Evolutionary conservation across 2,113 vertebrate species (phyloP).

Genomic region (Anoura caudifer): DNA sequence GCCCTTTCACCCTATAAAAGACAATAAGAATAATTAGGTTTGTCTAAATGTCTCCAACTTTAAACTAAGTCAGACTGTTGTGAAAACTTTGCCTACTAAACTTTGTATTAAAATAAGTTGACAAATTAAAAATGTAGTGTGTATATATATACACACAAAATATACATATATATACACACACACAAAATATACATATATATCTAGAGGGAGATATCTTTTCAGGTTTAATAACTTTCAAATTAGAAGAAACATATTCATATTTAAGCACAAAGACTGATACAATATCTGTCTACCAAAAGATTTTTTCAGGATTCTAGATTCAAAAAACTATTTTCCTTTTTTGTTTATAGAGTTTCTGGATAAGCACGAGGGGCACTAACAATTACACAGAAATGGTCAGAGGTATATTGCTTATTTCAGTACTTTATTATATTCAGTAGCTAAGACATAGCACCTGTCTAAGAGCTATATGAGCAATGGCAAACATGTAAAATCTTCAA

Average conservation of each 20-base stretch:
- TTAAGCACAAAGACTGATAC: conserved; percentile 14
- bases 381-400: background rate
- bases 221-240: background rate
- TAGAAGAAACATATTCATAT: background rate
- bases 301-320: background rate
- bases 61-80: background rate
- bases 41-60: conserved; percentile 5
- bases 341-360: background rate
- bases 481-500: background rate
- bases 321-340: background rate
- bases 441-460: background rate
- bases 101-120: background rate
- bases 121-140: conserved; percentile 8
- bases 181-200: too few species aligned
- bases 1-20: background rate
- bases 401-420: background rate
- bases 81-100: conserved; percentile 3
- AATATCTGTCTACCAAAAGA: background rate
- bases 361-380: background rate
- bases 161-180: too few species aligned
- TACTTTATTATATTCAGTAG: background rate
- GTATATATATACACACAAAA: too few species aligned
- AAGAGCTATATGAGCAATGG: background rate
- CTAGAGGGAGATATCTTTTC: background rate
- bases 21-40: background rate